Evolutionary conservation across 2,797 vertebrate genomes (phyloP).

Genomic region (Sebastes itinus): DNA sequence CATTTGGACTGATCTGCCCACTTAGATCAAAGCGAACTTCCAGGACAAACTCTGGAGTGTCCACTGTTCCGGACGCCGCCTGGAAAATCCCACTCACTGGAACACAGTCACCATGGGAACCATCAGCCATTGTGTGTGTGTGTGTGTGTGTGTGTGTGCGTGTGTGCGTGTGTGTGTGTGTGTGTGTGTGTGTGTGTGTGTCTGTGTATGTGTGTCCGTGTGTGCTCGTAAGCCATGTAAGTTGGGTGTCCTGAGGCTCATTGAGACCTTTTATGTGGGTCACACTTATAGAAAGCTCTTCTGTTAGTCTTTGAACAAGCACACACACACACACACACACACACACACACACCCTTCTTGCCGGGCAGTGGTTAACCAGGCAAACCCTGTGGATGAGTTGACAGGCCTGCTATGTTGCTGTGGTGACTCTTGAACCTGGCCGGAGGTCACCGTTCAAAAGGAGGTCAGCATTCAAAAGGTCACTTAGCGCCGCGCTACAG

Average conservation of each 20-base stretch:
- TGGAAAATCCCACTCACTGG: slow-evolving; percentile 75
- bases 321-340: background rate
- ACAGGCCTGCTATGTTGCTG: slow-evolving; percentile 44
- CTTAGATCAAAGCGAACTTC: slow-evolving; percentile 75
- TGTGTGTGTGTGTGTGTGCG: slow-evolving; percentile 41
- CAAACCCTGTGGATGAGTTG: slow-evolving; percentile 52
- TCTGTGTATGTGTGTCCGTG: slow-evolving; percentile 36
- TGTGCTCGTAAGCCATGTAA: slow-evolving; percentile 18
- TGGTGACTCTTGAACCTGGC: slow-evolving; percentile 62
- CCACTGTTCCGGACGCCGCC: slow-evolving; percentile 62
- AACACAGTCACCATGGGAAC: slow-evolving; percentile 73
- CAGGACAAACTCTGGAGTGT: slow-evolving; percentile 73
- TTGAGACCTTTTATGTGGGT: slow-evolving; percentile 68
- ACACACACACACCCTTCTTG: slow-evolving; percentile 35
- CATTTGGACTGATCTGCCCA: slow-evolving; percentile 57
- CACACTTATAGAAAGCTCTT: slow-evolving; percentile 48
- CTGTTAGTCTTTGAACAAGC: slow-evolving; percentile 18
- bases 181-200: slow-evolving; percentile 32
- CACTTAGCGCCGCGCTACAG: background rate
- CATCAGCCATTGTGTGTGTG: slow-evolving; percentile 40
- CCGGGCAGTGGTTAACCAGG: slow-evolving; percentile 62
- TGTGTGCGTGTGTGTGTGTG: slow-evolving; percentile 24
- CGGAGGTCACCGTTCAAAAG: slow-evolving; percentile 53
- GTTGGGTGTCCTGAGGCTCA: slow-evolving; percentile 53
- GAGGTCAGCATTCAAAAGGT: slow-evolving; percentile 61